Evolutionary conservation across 1,140 invertebrate species (phyloP).

Genomic region (Planococcus citri): DNA sequence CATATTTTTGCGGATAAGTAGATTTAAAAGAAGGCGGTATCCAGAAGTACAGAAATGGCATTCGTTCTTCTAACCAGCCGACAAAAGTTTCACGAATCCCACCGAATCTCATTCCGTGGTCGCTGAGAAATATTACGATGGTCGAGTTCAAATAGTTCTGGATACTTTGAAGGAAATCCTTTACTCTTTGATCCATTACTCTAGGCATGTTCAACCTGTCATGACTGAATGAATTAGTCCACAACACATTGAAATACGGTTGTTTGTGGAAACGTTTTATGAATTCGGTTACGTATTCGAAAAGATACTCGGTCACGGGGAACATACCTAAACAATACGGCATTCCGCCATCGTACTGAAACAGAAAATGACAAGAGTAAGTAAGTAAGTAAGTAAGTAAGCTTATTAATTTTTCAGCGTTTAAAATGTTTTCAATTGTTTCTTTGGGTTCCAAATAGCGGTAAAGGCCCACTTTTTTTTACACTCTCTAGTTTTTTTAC

Average conservation of each 20-base stretch:
- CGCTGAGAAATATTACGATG: conserved; percentile 69
- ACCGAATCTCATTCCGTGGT: conserved; percentile 86
- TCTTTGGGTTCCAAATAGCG: no score
- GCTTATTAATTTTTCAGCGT: no score
- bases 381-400: no score
- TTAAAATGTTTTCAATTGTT: no score
- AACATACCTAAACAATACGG: conserved; percentile 28
- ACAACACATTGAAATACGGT: conserved; percentile 64
- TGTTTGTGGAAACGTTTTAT: conserved; percentile 39
- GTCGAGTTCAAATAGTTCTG: conserved; percentile 49
- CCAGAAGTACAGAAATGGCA: conserved; percentile 64
- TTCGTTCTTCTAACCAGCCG: conserved; percentile 75
- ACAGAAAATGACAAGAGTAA: no score
- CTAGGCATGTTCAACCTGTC: conserved; percentile 61
- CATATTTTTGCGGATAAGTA: conserved; percentile 46
- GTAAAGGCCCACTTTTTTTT: no score
- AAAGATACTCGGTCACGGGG: conserved; percentile 27
- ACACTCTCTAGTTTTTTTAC: no score
- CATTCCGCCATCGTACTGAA: conserved; percentile 26
- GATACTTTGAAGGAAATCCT: conserved; percentile 43
- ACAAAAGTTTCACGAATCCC: conserved; percentile 60
- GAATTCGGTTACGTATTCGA: conserved; percentile 39
- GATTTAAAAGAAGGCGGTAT: conserved; percentile 59
- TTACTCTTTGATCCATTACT: conserved; percentile 48
- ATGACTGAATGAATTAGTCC: conserved; percentile 63